These are phyloP conservation scores for Drosophila lutescens DNA, from an alignment of 2,888 invertebrate genomes.

Conservation along the genomic window DNA sequence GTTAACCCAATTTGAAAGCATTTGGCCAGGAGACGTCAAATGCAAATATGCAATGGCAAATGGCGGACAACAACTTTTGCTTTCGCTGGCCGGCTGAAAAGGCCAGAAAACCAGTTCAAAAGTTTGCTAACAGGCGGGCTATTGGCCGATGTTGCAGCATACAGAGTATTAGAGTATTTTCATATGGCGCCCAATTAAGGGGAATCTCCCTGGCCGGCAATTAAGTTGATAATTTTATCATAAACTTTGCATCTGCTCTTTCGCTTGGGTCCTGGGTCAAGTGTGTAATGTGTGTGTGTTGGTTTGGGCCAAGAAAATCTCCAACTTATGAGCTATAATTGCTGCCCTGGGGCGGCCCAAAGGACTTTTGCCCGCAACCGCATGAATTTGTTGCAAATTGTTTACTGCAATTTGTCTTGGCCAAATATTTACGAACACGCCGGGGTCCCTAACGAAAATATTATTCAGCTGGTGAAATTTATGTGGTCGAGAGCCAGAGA, in stretches of 20 bases:
- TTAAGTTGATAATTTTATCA: slow-evolving; percentile 77
- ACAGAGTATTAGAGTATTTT: slow-evolving; percentile 3
- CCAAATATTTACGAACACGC: slow-evolving; percentile 62
- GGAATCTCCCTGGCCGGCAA: slow-evolving; percentile 55
- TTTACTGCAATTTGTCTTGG: slow-evolving; percentile 77
- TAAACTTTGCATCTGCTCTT: slow-evolving; percentile 68
- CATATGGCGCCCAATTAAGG: slow-evolving; percentile 27
- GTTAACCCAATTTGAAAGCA: slow-evolving; percentile 81
- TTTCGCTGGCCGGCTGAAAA: slow-evolving; percentile 65
- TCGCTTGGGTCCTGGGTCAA: slow-evolving; percentile 50
- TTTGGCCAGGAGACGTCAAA: slow-evolving; percentile 66
- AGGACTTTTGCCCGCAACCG: slow-evolving; percentile 34
- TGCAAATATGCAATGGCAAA: slow-evolving; percentile 69
- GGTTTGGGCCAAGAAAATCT: slow-evolving; percentile 45
- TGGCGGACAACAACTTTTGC: slow-evolving; percentile 77
- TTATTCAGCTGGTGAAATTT: slow-evolving; percentile 58
- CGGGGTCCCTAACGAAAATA: slow-evolving; percentile 44
- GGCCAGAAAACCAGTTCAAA: slow-evolving; percentile 67
- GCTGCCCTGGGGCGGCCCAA: slow-evolving; percentile 41
- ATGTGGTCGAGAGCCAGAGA: slow-evolving; percentile 42
- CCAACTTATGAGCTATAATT: slow-evolving; percentile 70
- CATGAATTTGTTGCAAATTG: slow-evolving; percentile 71
- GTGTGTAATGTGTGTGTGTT: slow-evolving; percentile 32
- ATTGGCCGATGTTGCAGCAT: slow-evolving; percentile 67
- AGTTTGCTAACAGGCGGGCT: slow-evolving; percentile 60